Evolutionary conservation across 1,140 invertebrate genomes (phyloP).

Genomic region (Nasonia vitripennis): DNA sequence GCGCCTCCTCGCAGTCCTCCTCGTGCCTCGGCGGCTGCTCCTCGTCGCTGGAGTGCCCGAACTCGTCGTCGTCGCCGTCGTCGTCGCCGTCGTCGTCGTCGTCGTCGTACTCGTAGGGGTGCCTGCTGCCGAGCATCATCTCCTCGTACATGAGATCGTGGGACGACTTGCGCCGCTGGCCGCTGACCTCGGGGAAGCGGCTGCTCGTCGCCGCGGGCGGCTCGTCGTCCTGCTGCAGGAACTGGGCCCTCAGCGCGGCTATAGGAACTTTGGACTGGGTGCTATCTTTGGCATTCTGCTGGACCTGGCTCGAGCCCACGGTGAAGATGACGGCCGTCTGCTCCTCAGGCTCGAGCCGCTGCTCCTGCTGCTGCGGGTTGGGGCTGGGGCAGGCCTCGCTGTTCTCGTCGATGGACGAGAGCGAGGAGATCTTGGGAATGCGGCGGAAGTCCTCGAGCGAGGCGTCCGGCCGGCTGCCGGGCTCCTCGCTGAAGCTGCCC

Average conservation of each 20-base stretch:
- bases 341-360: constrained; percentile 40
- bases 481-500: constrained; percentile 67
- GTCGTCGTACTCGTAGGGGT: constrained; percentile 47
- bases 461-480: constrained; percentile 52
- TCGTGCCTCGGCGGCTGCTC: constrained; percentile 22
- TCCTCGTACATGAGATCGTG: constrained; percentile 65
- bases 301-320: constrained; percentile 61
- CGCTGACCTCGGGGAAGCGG: constrained; percentile 52
- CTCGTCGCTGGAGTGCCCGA: constrained; percentile 25
- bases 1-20: not conserved
- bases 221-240: constrained; percentile 56
- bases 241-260: constrained; percentile 57
- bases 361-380: constrained; percentile 18
- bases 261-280: constrained; percentile 61
- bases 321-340: constrained; percentile 64
- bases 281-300: constrained; percentile 43
- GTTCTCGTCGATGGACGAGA: constrained; percentile 73
- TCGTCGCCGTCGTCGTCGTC: not conserved
- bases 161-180: constrained; percentile 60
- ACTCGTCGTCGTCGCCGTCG: not conserved
- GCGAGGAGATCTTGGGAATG: constrained; percentile 70
- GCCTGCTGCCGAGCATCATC: not conserved
- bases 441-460: constrained; percentile 65
- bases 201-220: constrained; percentile 36
- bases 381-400: constrained; percentile 63